A percentile compares a stretch with the other conserved stretches of the same genome.
Evolutionary conservation across 2,113 vertebrate genomes (phyloP).

Genomic region (Pyrgilauda ruficollis): DNA sequence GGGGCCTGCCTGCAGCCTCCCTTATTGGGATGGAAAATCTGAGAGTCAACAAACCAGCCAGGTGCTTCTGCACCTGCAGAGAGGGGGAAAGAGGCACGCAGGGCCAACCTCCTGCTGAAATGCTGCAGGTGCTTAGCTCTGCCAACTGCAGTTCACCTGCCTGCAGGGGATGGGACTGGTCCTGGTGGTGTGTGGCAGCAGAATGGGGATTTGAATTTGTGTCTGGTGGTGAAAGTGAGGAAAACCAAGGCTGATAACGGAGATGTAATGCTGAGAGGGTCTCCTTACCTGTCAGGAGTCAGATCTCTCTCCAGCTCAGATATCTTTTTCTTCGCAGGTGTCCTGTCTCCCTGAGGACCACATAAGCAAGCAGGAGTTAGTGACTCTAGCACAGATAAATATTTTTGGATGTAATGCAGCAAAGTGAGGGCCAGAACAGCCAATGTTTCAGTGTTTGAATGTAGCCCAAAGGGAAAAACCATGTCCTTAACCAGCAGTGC

Average conservation of each 20-base stretch:
- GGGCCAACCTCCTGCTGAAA: background rate
- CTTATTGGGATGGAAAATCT: background rate
- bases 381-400: background rate
- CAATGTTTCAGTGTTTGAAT: background rate
- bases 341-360: constrained; percentile 62
- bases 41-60: background rate
- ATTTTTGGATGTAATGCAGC: background rate
- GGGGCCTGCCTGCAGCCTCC: background rate
- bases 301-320: constrained; percentile 74
- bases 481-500: background rate
- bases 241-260: rapidly evolving
- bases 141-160: background rate
- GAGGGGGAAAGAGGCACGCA: background rate
- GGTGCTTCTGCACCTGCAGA: background rate
- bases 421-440: background rate
- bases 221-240: background rate
- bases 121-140: background rate
- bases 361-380: background rate
- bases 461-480: background rate
- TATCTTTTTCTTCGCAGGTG: constrained; percentile 48
- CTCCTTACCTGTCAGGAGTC: constrained; percentile 79
- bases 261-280: background rate
- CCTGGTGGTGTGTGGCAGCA: background rate
- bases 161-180: background rate
- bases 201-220: background rate